Conservation (phyloP, 23 tunicate species). For the Corella eumyota region DNA sequence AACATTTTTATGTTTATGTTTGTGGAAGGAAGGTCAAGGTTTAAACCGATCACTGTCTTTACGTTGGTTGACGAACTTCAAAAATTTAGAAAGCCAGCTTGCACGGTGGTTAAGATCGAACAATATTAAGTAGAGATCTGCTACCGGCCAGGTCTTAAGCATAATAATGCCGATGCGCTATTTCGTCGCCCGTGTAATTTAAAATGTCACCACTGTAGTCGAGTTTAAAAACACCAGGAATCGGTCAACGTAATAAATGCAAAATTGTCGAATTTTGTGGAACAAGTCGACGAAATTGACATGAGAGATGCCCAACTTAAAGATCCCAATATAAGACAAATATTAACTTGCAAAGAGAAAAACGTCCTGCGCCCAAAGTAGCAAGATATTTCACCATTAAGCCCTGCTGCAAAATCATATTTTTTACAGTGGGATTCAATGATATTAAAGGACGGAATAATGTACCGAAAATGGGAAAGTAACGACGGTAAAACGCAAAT, state of each 20-base stretch:
- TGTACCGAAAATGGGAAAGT: too few species aligned
- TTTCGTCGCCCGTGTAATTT: background rate
- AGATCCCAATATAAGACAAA: too few species aligned
- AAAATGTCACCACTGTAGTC: background rate
- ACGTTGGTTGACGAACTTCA: background rate
- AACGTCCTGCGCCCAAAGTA: too few species aligned
- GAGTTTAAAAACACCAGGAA: too few species aligned
- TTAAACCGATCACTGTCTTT: background rate
- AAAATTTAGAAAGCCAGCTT: background rate
- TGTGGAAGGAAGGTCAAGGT: background rate
- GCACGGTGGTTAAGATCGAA: background rate
- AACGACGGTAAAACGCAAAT: too few species aligned
- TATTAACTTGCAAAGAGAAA: too few species aligned
- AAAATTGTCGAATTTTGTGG: too few species aligned
- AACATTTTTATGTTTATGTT: background rate
- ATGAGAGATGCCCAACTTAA: background rate
- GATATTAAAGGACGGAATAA: too few species aligned
- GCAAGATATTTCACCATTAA: too few species aligned
- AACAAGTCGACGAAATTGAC: background rate
- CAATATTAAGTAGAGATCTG: background rate
- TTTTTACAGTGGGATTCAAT: too few species aligned
- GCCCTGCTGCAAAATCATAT: too few species aligned
- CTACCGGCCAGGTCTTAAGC: background rate
- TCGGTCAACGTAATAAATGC: background rate
- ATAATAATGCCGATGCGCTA: background rate